Conservation (phyloP, 1,140 invertebrate species). For the Ephestia elutella region DNA sequence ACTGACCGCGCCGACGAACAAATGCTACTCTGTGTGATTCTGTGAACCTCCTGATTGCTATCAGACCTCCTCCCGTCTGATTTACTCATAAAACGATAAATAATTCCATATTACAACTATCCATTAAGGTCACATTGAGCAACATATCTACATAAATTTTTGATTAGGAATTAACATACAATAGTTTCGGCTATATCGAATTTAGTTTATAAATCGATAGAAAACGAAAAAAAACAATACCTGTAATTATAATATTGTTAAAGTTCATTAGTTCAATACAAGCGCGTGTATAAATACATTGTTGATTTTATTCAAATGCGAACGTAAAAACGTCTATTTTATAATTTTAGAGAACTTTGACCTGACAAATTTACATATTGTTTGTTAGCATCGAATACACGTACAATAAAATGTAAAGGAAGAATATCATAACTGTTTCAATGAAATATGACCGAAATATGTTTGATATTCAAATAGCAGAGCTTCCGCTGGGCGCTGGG, state of each 20-base stretch:
- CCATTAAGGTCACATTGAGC: slow-evolving; percentile 18
- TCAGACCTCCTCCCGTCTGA: slow-evolving; percentile 28
- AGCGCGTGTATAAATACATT: slow-evolving; percentile 13
- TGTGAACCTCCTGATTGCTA: slow-evolving; percentile 52
- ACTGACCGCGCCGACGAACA: slow-evolving; percentile 43
- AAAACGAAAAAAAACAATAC: slow-evolving; percentile 17
- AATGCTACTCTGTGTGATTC: slow-evolving; percentile 55
- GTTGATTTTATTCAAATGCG: slow-evolving; percentile 24
- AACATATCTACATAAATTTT: slow-evolving; percentile 13
- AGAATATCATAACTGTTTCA: slow-evolving; percentile 71
- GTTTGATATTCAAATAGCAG: slow-evolving; percentile 70
- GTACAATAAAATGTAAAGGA: slow-evolving; percentile 60
- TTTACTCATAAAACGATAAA: slow-evolving; percentile 42
- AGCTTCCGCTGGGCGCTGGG: slow-evolving; percentile 67
- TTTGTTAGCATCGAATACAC: slow-evolving; percentile 52
- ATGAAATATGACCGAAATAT: slow-evolving; percentile 69
- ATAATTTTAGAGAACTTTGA: slow-evolving; percentile 31
- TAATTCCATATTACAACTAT: slow-evolving; percentile 30
- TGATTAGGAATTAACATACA: slow-evolving; percentile 25
- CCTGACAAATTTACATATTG: slow-evolving; percentile 38
- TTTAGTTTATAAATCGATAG: slow-evolving; percentile 4
- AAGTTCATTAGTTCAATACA: slow-evolving; percentile 5
- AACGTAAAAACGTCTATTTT: slow-evolving; percentile 9
- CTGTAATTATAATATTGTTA: slow-evolving; percentile 19
- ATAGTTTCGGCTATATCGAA: slow-evolving; percentile 16